Evolutionary conservation across 2,888 invertebrate genomes (phyloP), one percentile per base, ranked within the genome.

Genomic region (Meteorus colon): DNA sequence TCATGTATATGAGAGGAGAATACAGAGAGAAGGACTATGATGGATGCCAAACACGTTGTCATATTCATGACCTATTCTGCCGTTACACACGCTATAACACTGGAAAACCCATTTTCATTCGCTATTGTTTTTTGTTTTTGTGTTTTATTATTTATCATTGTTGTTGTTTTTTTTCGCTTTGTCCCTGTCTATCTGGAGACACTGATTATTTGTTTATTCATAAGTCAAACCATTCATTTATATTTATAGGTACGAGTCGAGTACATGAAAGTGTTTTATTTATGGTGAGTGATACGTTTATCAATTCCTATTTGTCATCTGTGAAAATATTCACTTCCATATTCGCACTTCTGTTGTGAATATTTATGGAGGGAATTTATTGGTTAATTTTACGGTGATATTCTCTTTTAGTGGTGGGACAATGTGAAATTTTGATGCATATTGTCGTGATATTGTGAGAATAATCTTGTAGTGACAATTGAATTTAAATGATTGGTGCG

Each of bases 1-100:
- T 10, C 8, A 41, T 41, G 41, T 41, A 41, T 41, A 12, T 41
- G n/a, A 6, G 24, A 19, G 1, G 55, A 55, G 55, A 19, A 19
- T 8, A 55, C n/a, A 55, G 8, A 55, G 55, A n/a, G n/a, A 6
- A 55, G 6, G 24, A 8, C n/a, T 55, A 72, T 76, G 67, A 67
- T 72, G 72, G 59, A 76, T 76, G 67, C 65, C 37, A 37, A 41
- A 65, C 37, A 65, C n/a, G 65, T 65, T 65, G 65, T 41, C 24
- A 37, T 65, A 65, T 34, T 62, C 62, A 62, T 31, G 62, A 62
- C 62, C 41, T 19, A 34, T 65, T 65, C 19, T 19, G 10, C 19
- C 5, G 55, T 55, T 19, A 55, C 55, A 19, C 55, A 24, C 2
- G 10, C 6, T 55, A 19, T 19, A 34, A 65, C 41, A n/a, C 10